Evolutionary conservation across 2,797 vertebrate species (phyloP), one percentile per base, ranked within the genome.

Genomic region (Dryobates pubescens): DNA sequence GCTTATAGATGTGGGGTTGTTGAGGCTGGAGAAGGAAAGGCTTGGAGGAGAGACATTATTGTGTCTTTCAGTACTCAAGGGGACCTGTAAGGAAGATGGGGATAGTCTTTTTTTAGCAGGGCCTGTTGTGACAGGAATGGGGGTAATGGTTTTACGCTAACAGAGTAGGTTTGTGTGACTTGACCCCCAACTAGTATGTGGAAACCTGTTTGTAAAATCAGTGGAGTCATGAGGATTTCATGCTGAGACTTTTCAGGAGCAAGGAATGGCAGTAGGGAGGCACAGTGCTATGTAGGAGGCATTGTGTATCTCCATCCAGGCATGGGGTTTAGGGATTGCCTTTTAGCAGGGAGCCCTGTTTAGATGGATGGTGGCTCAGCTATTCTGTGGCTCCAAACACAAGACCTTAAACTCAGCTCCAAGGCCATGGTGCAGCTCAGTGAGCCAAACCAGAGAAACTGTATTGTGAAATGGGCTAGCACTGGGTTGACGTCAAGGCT

Each of bases 401-500:
- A 72, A 74, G 69, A 49, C 13, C 27, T 68, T 63, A 49, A 90
- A n/a, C 34, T 75, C 5, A 0, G 4, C 34, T 80, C n/a, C 3
- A 17, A 43, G 36, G 65, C 83, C 58, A 47, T 2, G 1, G 8
- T 43, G 47, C 51, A 63, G 34, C 38, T 86, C 49, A 23, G 14
- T 26, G 54, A 92, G 73, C 59, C 70, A 87, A 81, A 67, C 45
- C 38, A 38, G 54, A 86, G 77, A 43, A 94, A 30, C 36, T 62
- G 13, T 38, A 27, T 88, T 93, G 61, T 13, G 20, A 91, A 93
- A 93, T 38, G 59, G 61, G 18, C 74, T 75, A 84, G 82, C 47
- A 26, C 3, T 9, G 45, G 43, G 67, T 45, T 13, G 13, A 47
- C 6, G 2, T 91, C 65, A 83, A 69, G 81, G 73, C 68, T 80